phyloP scores from a whole-genome alignment of 1,140 invertebrate species.

The Drosophila pallidifrons region DNA sequence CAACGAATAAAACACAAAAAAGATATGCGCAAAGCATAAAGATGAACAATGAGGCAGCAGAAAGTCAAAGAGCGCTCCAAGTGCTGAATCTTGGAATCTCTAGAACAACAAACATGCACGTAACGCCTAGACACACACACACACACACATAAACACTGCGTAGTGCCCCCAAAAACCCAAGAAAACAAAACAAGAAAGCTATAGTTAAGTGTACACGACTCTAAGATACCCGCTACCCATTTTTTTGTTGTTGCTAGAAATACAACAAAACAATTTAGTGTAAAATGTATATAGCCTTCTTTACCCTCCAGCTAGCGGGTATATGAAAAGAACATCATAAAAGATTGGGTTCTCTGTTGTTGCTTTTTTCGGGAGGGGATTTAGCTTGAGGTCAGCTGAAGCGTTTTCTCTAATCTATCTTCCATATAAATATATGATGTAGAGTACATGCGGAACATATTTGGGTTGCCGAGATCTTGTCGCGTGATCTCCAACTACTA shows the following conservation, averaged over 20 bases:
- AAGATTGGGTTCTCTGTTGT: not conserved
- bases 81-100: conserved; percentile 24
- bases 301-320: not conserved
- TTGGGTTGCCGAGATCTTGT: conserved; percentile 53
- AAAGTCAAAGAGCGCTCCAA: conserved; percentile 47
- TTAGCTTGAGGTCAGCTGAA: conserved; percentile 18
- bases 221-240: no score
- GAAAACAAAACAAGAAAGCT: conserved; percentile 5
- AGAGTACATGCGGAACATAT: conserved; percentile 16
- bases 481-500: conserved; percentile 49
- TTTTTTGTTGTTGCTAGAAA: no score
- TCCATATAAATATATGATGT: conserved; percentile 3
- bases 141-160: not conserved
- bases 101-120: conserved; percentile 64
- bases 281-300: no score
- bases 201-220: no score
- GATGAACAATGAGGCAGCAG: conserved; percentile 79
- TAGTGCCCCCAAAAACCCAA: conserved; percentile 5
- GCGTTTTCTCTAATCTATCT: conserved; percentile 18
- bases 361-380: not conserved
- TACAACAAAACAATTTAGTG: not conserved
- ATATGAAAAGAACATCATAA: conserved; percentile 21
- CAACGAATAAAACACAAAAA: conserved; percentile 14
- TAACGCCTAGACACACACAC: conserved; percentile 56
- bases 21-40: conserved; percentile 64